Base-by-base conservation (phyloP, 2,888 invertebrate species). In the Tortricodes alternella region DNA sequence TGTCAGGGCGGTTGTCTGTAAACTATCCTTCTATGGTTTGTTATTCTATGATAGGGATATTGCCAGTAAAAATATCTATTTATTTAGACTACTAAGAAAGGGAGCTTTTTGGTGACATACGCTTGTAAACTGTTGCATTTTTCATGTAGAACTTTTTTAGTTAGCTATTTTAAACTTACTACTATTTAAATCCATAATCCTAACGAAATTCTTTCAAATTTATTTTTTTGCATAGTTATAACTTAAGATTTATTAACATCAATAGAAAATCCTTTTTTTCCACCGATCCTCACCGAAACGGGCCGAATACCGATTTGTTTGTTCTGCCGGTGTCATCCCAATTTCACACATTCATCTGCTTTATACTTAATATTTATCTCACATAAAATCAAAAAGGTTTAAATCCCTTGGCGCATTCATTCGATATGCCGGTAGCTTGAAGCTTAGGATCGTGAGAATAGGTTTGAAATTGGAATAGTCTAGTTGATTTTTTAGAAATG, bases 321-420 rank as follows among this genome's bases (percentile, higher is more conserved):
- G 72, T 78, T 71, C 63, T 68, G 70, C 67, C 69, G 68, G 73
- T 82, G 81, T 85, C 85, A 78, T 77, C 73, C 76, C 78, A 77
- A 80, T 84, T 87, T 88, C 86, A 86, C 86, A 87, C 87, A 79
- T 87, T 67, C 73, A 72, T 72, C 69, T 56, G 29, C 29, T 29
- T 29, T 76, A 74, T 82, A 29, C 75, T 75, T 83, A 82, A 82
- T 79, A 82, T 82, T 80, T 73, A 67, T 64, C 67, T 35, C 6
- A 11, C 7, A 27, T 24, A 51, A 19, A 39, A 11, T 15, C 32
- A 21, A 15, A 58, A 52, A 13, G n/a, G 13, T 43, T 5, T 43
- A 58, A 58, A 13, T 27, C 2, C 2, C 5, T 4, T 35, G 34
- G 15, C 9, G 3, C 27, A 3, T 16, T 32, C 34, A 9, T 29